phyloP scores from a whole-genome alignment of 2,113 vertebrate species.

The Nanorana parkeri region DNA sequence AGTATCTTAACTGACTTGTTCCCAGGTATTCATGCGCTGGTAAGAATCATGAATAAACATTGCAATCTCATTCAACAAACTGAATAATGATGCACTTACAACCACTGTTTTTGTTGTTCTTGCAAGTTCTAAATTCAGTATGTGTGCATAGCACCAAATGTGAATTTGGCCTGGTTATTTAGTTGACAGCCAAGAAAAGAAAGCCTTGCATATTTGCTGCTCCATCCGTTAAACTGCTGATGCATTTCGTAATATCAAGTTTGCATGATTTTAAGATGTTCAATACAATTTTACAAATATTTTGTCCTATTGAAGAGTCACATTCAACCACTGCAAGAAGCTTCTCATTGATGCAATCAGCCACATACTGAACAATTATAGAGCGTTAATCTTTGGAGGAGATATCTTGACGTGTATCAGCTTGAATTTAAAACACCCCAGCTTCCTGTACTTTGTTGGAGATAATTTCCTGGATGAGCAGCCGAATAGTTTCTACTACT shows the following conservation, averaged over 20 bases:
- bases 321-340: neutral
- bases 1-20: conserved; percentile 37
- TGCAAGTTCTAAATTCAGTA: conserved; percentile 53
- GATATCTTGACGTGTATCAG: conserved; percentile 1
- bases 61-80: no score
- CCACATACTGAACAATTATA: neutral
- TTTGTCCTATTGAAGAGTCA: neutral
- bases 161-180: conserved; percentile 49
- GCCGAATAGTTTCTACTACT: neutral
- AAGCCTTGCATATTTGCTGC: conserved; percentile 31
- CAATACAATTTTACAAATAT: neutral
- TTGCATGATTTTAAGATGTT: neutral
- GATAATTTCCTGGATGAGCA: neutral
- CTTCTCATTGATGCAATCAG: conserved; percentile 7
- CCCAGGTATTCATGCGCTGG: rapidly evolving
- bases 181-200: conserved; percentile 45
- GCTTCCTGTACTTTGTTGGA: no score
- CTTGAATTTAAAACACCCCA: neutral
- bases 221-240: neutral
- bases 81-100: no score
- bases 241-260: neutral
- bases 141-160: conserved; percentile 47
- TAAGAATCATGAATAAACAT: no score
- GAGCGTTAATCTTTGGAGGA: neutral
- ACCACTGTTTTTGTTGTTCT: conserved; percentile 24